Base-by-base conservation (phyloP, 2,888 invertebrate species). In the Polyommatus iphigenia region DNA sequence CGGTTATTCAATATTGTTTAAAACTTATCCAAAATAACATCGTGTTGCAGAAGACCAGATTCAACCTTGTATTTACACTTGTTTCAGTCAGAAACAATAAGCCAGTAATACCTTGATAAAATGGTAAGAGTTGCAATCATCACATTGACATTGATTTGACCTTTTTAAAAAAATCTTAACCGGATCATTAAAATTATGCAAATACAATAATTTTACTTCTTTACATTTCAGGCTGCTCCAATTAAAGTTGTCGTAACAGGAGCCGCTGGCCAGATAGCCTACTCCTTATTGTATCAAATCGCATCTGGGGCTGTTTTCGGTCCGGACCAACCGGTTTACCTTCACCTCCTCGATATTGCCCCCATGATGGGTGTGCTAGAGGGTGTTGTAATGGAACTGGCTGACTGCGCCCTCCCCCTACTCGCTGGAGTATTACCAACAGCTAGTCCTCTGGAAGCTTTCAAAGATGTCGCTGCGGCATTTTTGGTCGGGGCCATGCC, bases 401-500 rank as follows among this genome's bases (percentile, higher is more conserved):
- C 97, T 79, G 99, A 99, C 91, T 98, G 99, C 90, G 99, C 99
- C 73, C 94, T 99, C 79, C 99, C 99, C 18, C 94, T 99, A 4
- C 95, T 99, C 4, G 95, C 95, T 84, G 96, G 97, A 80, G 97
- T 99, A 24, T 94, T 98, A 3, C 97, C 98, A 4, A 99, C 99
- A 24, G 97, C 96, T 81, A 97, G 98, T 86, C 98, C 98, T 76
- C 96, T 96, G 80, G 97, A 96, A 79, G 99, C 98, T n/a, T 99
- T 99, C 91, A 98, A 97, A 88, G 98, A 99, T 93, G 98, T 99
- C 76, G 97, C 98, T 82, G 98, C 98, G 77, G 99, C 99, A 62
- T 99, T 99, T 90, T 94, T 99, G 80, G 99, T 99, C 72, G 99
- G 99, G 54, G 97, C 99, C 50, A 99, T 99, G 99, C 99, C 99